phyloP scores from a whole-genome alignment of 2,888 invertebrate species.

The Antheraea yamamai region DNA sequence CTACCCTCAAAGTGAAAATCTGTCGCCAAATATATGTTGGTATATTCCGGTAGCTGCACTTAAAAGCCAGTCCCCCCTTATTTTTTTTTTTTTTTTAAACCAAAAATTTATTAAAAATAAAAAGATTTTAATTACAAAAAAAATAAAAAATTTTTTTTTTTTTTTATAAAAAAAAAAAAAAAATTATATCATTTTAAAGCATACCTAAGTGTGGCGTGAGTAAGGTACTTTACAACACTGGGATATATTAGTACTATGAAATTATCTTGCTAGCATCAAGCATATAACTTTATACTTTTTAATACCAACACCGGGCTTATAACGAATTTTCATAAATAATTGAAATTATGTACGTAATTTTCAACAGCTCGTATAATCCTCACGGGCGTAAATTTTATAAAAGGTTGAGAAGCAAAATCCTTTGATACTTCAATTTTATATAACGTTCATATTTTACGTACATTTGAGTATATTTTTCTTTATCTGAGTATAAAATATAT shows the following conservation, averaged over 20 bases:
- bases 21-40: no score
- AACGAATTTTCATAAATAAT: constrained; percentile 1
- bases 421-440: background rate
- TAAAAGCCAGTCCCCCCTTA: no score
- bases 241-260: background rate
- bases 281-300: no score
- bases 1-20: no score
- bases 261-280: background rate
- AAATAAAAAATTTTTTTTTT: no score
- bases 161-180: no score
- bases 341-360: constrained; percentile 5
- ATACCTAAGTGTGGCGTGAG: background rate
- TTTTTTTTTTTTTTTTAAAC: no score
- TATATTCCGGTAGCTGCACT: no score
- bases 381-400: background rate
- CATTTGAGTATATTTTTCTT: background rate
- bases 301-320: background rate
- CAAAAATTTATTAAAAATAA: no score
- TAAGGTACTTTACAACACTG: background rate
- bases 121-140: no score
- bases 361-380: constrained; percentile 3
- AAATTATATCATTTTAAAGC: background rate
- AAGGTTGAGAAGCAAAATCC: background rate
- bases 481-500: background rate
- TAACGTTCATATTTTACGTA: background rate